phyloP scores from a whole-genome alignment of 1,140 invertebrate species.

The Diachasma alloeum region DNA sequence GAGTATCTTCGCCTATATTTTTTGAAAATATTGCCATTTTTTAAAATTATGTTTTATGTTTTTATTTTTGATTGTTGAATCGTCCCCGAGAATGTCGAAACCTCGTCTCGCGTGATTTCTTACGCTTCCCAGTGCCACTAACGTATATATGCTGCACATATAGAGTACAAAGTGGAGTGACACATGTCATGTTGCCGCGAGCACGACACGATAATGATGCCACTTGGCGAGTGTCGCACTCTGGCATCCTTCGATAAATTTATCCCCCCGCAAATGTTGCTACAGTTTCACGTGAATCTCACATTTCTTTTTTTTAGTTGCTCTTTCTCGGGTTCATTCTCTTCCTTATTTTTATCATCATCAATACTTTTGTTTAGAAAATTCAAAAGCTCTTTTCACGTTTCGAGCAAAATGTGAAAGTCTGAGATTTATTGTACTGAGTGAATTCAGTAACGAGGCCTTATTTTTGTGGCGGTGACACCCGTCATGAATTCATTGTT shows the following conservation, averaged over 20 bases:
- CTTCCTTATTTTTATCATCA: neutral
- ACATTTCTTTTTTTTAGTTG: neutral
- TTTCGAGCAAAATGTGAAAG: conserved; percentile 26
- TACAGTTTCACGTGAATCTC: neutral
- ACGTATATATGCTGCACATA: conserved; percentile 1
- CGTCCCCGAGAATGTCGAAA: conserved; percentile 3
- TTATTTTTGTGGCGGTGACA: conserved; percentile 28
- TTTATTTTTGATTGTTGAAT: neutral
- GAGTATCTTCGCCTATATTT: too few relatives aligned
- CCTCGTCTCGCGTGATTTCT: neutral
- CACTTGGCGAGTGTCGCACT: conserved; percentile 12
- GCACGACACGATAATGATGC: conserved; percentile 26
- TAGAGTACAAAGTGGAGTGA: conserved; percentile 17
- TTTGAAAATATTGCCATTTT: neutral
- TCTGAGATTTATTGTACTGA: conserved; percentile 25
- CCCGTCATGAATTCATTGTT: conserved; percentile 31
- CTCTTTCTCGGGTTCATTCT: neutral
- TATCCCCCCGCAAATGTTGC: neutral
- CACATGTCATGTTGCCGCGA: conserved; percentile 18
- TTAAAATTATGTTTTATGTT: conserved; percentile 9
- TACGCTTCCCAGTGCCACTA: neutral
- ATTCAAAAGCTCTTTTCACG: neutral
- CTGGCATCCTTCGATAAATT: conserved; percentile 15
- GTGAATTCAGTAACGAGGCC: conserved; percentile 37
- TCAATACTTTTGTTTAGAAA: conserved; percentile 11